Conservation (phyloP, 2,797 vertebrate genomes). For the Ceryle rudis region DNA sequence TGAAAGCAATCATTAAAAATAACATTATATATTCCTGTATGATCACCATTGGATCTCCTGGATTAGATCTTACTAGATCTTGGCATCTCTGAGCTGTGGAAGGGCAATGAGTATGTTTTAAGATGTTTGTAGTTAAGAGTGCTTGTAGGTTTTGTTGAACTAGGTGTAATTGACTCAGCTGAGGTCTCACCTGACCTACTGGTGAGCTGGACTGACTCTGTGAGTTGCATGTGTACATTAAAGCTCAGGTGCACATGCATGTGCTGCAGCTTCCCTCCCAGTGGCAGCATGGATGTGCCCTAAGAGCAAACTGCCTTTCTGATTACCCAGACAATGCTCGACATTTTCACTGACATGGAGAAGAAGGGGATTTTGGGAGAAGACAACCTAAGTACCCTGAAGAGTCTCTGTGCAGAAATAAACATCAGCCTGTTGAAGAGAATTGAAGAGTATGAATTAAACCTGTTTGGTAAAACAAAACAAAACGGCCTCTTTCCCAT, state of each 20-base stretch:
- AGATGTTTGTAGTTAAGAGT: background rate
- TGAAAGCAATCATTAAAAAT: background rate
- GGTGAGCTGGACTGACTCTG: background rate
- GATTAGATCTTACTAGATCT: background rate
- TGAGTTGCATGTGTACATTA: accelerated
- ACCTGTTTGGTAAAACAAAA: conserved; percentile 48
- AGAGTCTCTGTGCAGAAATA: conserved; percentile 59
- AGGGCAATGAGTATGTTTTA: background rate
- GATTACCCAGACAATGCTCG: conserved; percentile 72
- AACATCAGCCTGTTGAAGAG: conserved; percentile 65
- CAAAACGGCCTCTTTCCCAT: background rate
- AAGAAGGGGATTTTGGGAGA: conserved; percentile 72
- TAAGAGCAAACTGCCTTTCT: conserved; percentile 38
- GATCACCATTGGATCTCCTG: background rate
- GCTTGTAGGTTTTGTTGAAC: background rate
- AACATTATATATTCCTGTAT: background rate
- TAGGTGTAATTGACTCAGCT: background rate
- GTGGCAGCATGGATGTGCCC: background rate
- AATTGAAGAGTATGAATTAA: conserved; percentile 67
- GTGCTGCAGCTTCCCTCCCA: background rate
- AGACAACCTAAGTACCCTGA: conserved; percentile 59
- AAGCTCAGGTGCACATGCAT: background rate
- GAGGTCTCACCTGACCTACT: background rate
- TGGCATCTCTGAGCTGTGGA: background rate
- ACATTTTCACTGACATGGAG: conserved; percentile 80